These are phyloP conservation scores for Austrofundulus limnaeus DNA, from an alignment of 2,113 vertebrate species.

Conservation along the genomic window DNA sequence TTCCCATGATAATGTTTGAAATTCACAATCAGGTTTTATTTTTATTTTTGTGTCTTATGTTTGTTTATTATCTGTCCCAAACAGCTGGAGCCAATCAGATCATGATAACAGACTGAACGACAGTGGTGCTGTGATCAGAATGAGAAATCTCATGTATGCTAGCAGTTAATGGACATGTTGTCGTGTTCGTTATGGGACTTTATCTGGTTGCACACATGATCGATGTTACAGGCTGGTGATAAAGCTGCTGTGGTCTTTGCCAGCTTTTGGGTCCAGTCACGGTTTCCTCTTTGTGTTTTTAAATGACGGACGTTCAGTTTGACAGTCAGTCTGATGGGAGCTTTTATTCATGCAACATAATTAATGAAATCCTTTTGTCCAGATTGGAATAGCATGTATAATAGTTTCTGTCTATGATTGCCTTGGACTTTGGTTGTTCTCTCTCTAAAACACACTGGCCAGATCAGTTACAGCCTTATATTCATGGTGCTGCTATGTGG, in stretches of 20 bases:
- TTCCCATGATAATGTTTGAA: not conserved
- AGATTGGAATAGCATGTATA: no score
- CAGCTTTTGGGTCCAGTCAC: no score
- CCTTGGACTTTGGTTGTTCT: no score
- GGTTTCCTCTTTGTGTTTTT: no score
- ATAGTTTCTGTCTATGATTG: no score
- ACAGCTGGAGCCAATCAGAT: conserved; percentile 19
- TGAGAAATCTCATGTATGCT: conserved; percentile 1
- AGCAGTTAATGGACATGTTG: conserved; percentile 11
- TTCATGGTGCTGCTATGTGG: no score
- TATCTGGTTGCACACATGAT: conserved; percentile 35
- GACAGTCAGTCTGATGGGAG: not conserved
- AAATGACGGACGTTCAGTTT: no score
- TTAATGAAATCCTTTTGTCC: no score
- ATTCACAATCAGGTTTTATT: not conserved
- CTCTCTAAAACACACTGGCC: no score
- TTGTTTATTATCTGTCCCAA: conserved; percentile 11
- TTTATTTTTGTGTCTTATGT: not conserved
- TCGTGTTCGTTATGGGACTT: conserved; percentile 30
- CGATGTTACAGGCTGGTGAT: conserved; percentile 32
- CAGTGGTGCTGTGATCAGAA: not conserved
- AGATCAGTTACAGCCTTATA: no score
- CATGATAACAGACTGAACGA: not conserved
- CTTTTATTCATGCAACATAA: no score
- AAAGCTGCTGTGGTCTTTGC: conserved; percentile 8